These are phyloP conservation scores for Cotesia chilonis DNA, from an alignment of 1,140 invertebrate genomes.

Conservation along the genomic window DNA sequence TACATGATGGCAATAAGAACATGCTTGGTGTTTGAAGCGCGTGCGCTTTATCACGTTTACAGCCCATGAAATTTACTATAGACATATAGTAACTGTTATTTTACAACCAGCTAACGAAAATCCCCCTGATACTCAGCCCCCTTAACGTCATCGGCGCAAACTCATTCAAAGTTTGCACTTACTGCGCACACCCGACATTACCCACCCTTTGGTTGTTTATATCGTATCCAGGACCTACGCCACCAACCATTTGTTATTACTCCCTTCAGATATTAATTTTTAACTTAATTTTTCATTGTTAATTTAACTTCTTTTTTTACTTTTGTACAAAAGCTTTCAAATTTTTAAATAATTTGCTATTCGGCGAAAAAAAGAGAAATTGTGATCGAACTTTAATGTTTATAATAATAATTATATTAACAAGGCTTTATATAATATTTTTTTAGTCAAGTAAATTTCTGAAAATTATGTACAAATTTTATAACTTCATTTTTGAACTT, in stretches of 20 bases:
- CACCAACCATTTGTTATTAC: conserved; percentile 9
- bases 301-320: no score
- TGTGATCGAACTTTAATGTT: no score
- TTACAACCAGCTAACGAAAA: conserved; percentile 5
- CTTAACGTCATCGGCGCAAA: conserved; percentile 11
- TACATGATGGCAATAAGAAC: not conserved
- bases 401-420: no score
- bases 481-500: no score
- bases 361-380: no score
- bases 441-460: no score
- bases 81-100: conserved; percentile 17
- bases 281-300: no score
- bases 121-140: not conserved
- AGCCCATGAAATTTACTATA: not conserved
- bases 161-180: not conserved
- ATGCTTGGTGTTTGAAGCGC: conserved; percentile 10
- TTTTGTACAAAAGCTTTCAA: no score
- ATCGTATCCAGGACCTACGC: conserved; percentile 25
- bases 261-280: not conserved
- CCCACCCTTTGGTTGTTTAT: not conserved
- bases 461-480: no score
- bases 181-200: conserved; percentile 5
- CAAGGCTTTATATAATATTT: no score
- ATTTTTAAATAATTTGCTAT: no score
- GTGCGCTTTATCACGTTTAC: not conserved